Base-by-base conservation (phyloP, 2,113 vertebrate genomes). In the Plecotus auritus region DNA sequence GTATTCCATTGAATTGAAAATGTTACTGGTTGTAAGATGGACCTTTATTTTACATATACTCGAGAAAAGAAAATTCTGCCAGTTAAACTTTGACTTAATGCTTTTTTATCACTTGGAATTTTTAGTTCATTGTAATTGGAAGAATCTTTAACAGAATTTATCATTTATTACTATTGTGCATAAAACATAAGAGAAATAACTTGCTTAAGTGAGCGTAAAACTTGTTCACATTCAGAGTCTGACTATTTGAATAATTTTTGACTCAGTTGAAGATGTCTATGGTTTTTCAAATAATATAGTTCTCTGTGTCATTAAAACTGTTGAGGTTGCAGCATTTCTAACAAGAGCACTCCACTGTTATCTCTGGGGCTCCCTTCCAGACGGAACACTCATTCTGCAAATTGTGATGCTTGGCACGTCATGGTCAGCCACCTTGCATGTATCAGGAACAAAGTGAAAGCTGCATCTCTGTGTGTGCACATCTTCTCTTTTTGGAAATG, bases 61-160 rank as follows among this genome's bases (percentile, higher is more conserved):
- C 17, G 61, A 89, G 30, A 45, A 78, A 45, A 54, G 30, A 92
- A 37, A 56, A 37, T 16, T 14, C 9, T 56, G 9, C 78, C 30
- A 23, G 11, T 59, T 90, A 17, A 7, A 12, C 40, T 67, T 47
- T 16, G 47, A 74, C 40, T 40, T 23, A 59, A 32, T 49, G 26
- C 40, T 89, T 92, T 76, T 40, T 70, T 81, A 42, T 82, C 82
- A 49, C 61, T 80, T 59, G 37, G 40, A 51, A 69, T 61, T 90
- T 61, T 86, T 56, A 66, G 72, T 70, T 80, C 54, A 77, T 66
- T 64, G 72, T 78, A 69, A 32, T 32, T 18, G 23, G 51, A 93
- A 70, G 59, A 61, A 3, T 42, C 40, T 47, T 54, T 88, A 73
- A 35, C 3, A 70, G 51, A 72, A 61, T 82, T 82, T 76, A 59